Percentiles rank a stretch among this genome's conserved stretches.
Evolutionary conservation across 2,113 vertebrate species (phyloP).

Genomic region (Mesitornis unicolor): DNA sequence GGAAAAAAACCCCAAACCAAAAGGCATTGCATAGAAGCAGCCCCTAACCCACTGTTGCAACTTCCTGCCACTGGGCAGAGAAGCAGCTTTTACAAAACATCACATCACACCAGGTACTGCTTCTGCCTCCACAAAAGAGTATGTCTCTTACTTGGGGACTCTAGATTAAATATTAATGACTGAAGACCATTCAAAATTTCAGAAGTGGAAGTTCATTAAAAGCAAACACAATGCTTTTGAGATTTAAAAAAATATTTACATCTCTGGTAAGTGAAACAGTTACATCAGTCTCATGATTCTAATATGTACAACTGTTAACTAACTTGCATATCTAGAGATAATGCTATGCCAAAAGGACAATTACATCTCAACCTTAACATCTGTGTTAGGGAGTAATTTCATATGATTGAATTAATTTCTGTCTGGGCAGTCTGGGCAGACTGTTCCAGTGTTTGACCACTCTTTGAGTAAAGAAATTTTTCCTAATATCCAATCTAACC

Average conservation of each 20-base stretch:
- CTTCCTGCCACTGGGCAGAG: neutral
- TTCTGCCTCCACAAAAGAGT: neutral
- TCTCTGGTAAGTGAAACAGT: neutral
- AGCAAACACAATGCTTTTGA: neutral
- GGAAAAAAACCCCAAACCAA: neutral
- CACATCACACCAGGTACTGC: neutral
- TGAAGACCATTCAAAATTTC: neutral
- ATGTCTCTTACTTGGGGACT: neutral
- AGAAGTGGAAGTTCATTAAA: neutral
- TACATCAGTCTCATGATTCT: neutral
- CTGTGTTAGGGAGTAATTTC: conserved; percentile 28
- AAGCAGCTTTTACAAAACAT: neutral
- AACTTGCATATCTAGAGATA: conserved; percentile 31
- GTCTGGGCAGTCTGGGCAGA: no score
- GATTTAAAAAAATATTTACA: neutral
- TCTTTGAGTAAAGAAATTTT: no score
- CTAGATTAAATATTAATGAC: neutral
- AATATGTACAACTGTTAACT: neutral
- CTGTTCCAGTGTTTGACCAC: no score
- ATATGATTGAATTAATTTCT: conserved; percentile 51
- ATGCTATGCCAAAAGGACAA: conserved; percentile 54
- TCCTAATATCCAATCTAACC: no score
- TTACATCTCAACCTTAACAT: conserved; percentile 11
- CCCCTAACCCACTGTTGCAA: neutral
- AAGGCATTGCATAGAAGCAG: neutral